Conservation (phyloP, 2,888 invertebrate species). For the Exephanes ischioxanthus region DNA sequence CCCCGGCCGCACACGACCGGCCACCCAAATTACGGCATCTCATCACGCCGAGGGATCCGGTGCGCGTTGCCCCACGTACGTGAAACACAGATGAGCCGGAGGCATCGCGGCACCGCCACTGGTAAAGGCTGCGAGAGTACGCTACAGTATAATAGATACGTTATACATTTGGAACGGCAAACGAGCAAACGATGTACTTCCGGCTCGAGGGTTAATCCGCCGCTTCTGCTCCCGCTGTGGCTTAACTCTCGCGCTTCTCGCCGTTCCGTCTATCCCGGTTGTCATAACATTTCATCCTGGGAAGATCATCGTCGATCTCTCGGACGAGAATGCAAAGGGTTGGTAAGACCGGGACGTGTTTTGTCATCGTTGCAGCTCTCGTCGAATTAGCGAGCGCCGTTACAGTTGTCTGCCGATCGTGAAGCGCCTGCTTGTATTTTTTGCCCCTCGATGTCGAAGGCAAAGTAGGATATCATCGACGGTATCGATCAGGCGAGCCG, state of each 20-base stretch:
- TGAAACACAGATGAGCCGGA: conserved; percentile 1
- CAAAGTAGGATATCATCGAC: background rate
- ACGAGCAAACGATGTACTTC: conserved; percentile 23
- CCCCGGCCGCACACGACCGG: conserved; percentile 15
- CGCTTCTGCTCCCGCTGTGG: background rate
- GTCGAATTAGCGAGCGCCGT: no score
- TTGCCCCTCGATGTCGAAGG: background rate
- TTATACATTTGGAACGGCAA: conserved; percentile 25
- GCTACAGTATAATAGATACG: background rate
- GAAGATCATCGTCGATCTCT: background rate
- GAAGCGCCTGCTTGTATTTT: background rate
- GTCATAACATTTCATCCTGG: background rate
- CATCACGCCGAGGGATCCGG: conserved; percentile 22
- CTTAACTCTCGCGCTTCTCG: conserved; percentile 1
- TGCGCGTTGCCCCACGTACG: background rate
- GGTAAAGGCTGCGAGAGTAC: conserved; percentile 24
- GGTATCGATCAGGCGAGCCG: background rate
- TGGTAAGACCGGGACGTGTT: no score
- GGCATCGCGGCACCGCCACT: conserved; percentile 15
- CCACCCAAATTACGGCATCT: conserved; percentile 44
- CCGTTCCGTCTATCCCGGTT: background rate
- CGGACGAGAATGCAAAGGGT: background rate
- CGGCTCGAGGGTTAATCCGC: conserved; percentile 18
- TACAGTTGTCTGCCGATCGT: background rate
- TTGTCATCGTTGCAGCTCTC: background rate